phyloP scores from a whole-genome alignment of 2,113 vertebrate species.

The Piprites chloris region DNA sequence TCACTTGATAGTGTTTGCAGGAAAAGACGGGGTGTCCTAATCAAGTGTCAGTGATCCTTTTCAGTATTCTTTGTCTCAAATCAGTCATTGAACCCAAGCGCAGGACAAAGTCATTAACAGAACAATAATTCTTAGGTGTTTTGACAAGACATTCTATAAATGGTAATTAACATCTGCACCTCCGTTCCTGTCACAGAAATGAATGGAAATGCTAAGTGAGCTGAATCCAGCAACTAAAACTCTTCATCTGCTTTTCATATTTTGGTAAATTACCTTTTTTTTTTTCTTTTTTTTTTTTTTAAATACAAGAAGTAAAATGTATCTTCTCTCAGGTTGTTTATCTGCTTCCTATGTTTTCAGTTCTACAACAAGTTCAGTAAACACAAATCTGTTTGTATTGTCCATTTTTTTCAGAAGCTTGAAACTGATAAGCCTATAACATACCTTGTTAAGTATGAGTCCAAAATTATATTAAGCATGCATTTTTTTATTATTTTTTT shows the following conservation, averaged over 20 bases:
- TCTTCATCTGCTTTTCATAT: not conserved
- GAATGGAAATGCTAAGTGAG: slow-evolving; percentile 25
- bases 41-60: not conserved
- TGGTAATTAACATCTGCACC: slow-evolving; percentile 32
- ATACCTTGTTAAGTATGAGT: not conserved
- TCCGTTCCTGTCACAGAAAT: not conserved
- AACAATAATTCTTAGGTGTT: slow-evolving; percentile 21
- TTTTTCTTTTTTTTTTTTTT: not conserved
- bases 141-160: slow-evolving; percentile 12
- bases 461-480: not conserved
- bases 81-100: not conserved
- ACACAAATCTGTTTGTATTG: not conserved
- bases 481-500: not conserved
- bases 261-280: not conserved
- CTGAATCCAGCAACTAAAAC: not conserved
- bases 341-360: not conserved
- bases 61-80: not conserved
- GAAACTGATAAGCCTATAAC: not conserved
- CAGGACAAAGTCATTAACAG: not conserved
- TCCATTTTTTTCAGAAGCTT: not conserved
- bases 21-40: not conserved
- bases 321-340: not conserved
- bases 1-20: not conserved
- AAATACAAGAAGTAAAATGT: not conserved
- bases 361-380: not conserved